These are phyloP conservation scores for Parelbella ahira DNA, from an alignment of 2,888 invertebrate species.

Conservation along the genomic window DNA sequence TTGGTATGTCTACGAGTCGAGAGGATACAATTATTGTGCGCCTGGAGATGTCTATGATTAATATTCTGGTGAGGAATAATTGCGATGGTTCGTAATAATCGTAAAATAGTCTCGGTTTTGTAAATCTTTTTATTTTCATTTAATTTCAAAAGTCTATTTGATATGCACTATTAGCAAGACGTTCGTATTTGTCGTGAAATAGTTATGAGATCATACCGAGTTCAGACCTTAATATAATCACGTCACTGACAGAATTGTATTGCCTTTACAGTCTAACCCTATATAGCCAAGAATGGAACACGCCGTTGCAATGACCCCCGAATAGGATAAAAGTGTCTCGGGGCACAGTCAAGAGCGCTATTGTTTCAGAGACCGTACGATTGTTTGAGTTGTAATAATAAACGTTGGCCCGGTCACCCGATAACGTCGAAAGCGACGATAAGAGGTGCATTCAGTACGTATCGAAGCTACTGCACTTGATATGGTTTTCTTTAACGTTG, in stretches of 20 bases:
- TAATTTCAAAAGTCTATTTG: too few species aligned
- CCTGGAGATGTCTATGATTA: too few species aligned
- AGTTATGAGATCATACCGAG: too few species aligned
- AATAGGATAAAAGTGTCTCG: constrained; percentile 35
- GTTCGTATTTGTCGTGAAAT: too few species aligned
- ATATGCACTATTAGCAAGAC: too few species aligned
- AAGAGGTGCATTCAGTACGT: constrained; percentile 60
- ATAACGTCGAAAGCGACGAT: constrained; percentile 59
- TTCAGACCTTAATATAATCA: too few species aligned
- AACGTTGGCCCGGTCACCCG: constrained; percentile 61
- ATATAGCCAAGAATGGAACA: not conserved
- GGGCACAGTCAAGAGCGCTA: constrained; percentile 36
- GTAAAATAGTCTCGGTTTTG: too few species aligned
- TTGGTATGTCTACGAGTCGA: not conserved
- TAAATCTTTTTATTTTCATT: too few species aligned
- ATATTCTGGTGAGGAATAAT: too few species aligned
- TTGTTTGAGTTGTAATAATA: constrained; percentile 40
- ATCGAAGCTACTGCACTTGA: constrained; percentile 41
- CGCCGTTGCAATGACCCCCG: constrained; percentile 1
- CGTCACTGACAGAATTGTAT: too few species aligned
- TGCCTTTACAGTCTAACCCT: not conserved
- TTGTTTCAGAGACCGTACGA: constrained; percentile 38
- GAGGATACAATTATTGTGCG: too few species aligned
- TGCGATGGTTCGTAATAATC: too few species aligned
- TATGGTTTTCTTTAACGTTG: constrained; percentile 24